These are phyloP conservation scores for Pristionchus arcanus DNA, from an alignment of 2,888 invertebrate genomes.

Conservation along the genomic window DNA sequence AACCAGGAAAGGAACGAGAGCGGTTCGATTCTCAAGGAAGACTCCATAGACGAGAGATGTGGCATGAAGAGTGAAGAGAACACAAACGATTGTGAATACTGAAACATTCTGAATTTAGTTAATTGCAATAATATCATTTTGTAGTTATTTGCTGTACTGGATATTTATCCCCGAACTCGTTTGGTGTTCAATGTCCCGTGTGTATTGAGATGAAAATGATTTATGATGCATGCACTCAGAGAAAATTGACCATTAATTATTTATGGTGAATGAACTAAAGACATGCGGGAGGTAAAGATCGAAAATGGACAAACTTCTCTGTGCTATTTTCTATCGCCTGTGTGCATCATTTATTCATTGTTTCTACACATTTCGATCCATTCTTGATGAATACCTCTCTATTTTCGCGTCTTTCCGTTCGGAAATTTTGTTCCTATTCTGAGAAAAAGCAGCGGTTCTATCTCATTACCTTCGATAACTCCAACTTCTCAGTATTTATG, in stretches of 20 bases:
- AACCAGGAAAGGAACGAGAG: slow-evolving; percentile 53
- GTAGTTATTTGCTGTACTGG: no score
- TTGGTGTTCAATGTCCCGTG: no score
- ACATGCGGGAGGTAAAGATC: neutral
- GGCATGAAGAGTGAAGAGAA: slow-evolving; percentile 49
- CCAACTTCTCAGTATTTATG: neutral
- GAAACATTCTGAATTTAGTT: neutral
- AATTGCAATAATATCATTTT: no score
- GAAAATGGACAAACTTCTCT: neutral
- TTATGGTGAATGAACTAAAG: neutral
- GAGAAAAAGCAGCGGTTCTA: neutral
- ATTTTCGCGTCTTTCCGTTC: neutral
- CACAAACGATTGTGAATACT: slow-evolving; percentile 47
- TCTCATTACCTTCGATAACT: neutral
- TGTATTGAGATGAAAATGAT: neutral
- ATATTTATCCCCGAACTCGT: no score
- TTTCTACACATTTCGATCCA: neutral
- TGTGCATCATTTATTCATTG: neutral
- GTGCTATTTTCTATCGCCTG: neutral
- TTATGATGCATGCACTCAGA: neutral
- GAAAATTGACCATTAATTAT: neutral
- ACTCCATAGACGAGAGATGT: slow-evolving; percentile 49
- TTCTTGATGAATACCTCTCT: neutral
- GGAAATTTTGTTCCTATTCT: neutral
- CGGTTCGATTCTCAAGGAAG: slow-evolving; percentile 35